These are phyloP conservation scores for Diglossa cyanea DNA, from an alignment of 2,797 vertebrate genomes.

Conservation along the genomic window DNA sequence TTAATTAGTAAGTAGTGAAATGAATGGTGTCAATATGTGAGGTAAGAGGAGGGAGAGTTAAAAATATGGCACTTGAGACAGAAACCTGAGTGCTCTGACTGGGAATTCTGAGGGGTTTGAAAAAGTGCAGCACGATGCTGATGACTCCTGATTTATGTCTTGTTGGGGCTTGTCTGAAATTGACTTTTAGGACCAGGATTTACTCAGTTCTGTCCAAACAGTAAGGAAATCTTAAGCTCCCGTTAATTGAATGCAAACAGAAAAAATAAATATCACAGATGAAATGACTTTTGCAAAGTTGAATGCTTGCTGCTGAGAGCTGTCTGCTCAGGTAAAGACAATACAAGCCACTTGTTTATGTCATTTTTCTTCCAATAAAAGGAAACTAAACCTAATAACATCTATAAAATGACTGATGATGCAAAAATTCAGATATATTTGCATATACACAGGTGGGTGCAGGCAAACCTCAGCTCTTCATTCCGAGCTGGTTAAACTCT, in stretches of 20 bases:
- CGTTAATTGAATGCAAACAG: neutral
- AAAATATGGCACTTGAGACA: neutral
- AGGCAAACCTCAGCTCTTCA: neutral
- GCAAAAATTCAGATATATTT: neutral
- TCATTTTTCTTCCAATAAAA: neutral
- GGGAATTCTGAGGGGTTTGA: neutral
- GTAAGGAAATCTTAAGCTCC: neutral
- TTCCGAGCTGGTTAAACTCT: neutral
- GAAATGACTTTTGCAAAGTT: neutral
- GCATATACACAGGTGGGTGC: neutral
- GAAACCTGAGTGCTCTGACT: neutral
- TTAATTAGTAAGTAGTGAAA: slow-evolving; percentile 6
- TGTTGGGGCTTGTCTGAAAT: neutral
- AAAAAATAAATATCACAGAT: neutral
- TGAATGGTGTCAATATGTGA: neutral
- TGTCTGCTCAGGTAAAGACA: neutral
- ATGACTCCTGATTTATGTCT: neutral
- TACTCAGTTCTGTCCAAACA: neutral
- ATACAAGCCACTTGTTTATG: neutral
- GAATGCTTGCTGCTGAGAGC: neutral
- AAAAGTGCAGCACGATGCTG: neutral
- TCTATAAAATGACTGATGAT: neutral
- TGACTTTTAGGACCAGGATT: neutral
- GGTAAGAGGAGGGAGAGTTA: neutral
- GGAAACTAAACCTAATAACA: neutral